Base-by-base conservation (phyloP, 2,113 vertebrate species). In the Hippocampus mohnikei region DNA sequence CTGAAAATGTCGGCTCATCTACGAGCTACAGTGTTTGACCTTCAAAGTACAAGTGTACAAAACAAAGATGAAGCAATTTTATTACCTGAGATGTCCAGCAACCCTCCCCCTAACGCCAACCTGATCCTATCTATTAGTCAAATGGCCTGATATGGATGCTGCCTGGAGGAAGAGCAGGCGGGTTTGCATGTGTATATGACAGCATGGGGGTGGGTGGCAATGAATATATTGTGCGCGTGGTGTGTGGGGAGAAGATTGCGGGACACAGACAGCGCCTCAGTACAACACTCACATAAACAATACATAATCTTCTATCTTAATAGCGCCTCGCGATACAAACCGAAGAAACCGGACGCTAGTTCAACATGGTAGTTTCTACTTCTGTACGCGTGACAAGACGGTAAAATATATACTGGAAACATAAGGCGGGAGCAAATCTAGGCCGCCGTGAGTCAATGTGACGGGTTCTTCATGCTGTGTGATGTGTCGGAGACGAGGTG, bases 121-220 rank as follows among this genome's bases (percentile, higher is more conserved):
- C 16, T 37, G 67, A 56, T 60, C 72, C 62, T 37, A 44, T 64
- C 8, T 48, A 55, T 58, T 74, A 18, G n/a, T 25, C 12, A 70
- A 58, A 78, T 72, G 61, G 65, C 72, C 37, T 23, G 33, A 55
- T 68, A 68, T 56, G 12, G 33, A 56, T 68, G 66, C 50, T 55
- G 66, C 25, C 73, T 70, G 44, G 44, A 59, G 75, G 64, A 50
- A 21, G n/a, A 53, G 21, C 33, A 50, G 71, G 65, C 5, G 70
- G 75, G 70, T 71, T 46, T 74, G 68, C 65, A 41, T 68, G 66
- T 55, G 82, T 80, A 27, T 71, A 60, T 13, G 46, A 61, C 61
- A 59, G 69, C 73, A 75, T 80, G 82, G 76, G 78, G 76, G 86
- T 72, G 74, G 72, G 58, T 71, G 67, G 66, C 52, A 29, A 65